phyloP scores from a whole-genome alignment of 2,888 invertebrate genomes.

The Neoitamus cyanurus region DNA sequence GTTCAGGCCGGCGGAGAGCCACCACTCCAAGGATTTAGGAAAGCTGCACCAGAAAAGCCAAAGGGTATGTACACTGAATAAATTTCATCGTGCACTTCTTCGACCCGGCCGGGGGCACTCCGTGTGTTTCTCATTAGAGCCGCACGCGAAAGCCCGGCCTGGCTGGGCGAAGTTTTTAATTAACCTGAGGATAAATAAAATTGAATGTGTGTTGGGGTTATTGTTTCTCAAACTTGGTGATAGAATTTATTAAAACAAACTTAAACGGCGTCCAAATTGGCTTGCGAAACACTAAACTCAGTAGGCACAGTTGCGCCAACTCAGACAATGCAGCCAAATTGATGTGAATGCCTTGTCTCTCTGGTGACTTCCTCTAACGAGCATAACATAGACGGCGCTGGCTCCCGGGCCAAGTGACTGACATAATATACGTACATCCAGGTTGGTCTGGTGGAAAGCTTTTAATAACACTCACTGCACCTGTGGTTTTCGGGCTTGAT shows the following conservation, averaged over 20 bases:
- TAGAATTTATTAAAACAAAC: conserved; percentile 43
- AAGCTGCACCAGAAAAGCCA: conserved; percentile 86
- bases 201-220: conserved; percentile 12
- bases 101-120: not conserved
- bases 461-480: not conserved
- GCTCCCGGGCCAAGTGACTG: conserved; percentile 2
- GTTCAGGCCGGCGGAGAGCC: conserved; percentile 96
- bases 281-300: conserved; percentile 38
- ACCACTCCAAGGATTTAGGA: conserved; percentile 90
- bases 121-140: not conserved
- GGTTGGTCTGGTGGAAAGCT: conserved; percentile 21
- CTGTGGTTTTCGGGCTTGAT: not conserved
- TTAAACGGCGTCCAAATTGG: conserved; percentile 38
- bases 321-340: conserved; percentile 1
- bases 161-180: conserved; percentile 19
- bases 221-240: conserved; percentile 32
- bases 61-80: conserved; percentile 71
- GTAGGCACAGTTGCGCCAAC: not conserved
- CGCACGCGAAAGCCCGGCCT: not conserved
- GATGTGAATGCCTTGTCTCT: conserved; percentile 9
- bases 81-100: conserved; percentile 14
- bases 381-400: conserved; percentile 33
- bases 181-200: conserved; percentile 28
- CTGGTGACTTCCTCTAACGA: conserved; percentile 29
- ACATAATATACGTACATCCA: not conserved